These are phyloP conservation scores for Drosophila anomalipes DNA, from an alignment of 2,888 invertebrate genomes.

Conservation along the genomic window DNA sequence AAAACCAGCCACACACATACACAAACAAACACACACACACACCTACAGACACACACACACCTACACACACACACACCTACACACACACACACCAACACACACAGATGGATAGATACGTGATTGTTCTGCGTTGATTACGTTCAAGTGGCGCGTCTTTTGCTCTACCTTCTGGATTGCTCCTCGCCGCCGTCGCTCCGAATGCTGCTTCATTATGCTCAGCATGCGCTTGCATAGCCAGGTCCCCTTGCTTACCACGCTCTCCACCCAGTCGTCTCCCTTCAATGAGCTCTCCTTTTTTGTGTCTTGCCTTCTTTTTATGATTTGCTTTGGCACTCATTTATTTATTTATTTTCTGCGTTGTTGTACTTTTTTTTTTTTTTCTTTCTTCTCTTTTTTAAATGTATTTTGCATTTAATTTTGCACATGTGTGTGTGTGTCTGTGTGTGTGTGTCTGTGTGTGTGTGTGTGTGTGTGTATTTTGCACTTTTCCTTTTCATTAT, in stretches of 20 bases:
- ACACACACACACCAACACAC: background rate
- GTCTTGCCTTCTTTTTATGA: slow-evolving; percentile 48
- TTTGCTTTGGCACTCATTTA: slow-evolving; percentile 62
- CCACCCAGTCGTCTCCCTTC: background rate
- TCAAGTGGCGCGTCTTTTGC: slow-evolving; percentile 53
- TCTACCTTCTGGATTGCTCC: slow-evolving; percentile 14
- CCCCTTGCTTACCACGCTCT: background rate
- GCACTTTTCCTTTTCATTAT: slow-evolving; percentile 62
- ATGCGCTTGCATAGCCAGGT: slow-evolving; percentile 19
- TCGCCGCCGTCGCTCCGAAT: slow-evolving; percentile 4
- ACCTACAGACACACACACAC: slow-evolving; percentile 9
- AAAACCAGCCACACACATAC: slow-evolving; percentile 23
- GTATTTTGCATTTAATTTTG: slow-evolving; percentile 65
- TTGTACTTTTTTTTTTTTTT: slow-evolving; percentile 4
- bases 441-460: slow-evolving; percentile 11
- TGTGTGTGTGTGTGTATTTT: slow-evolving; percentile 37
- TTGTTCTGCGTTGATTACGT: slow-evolving; percentile 64
- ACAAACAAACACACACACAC: slow-evolving; percentile 2
- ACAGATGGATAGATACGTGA: slow-evolving; percentile 34
- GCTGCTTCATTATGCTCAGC: slow-evolving; percentile 58
- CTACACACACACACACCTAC: slow-evolving; percentile 3
- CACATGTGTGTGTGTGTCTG: slow-evolving; percentile 17
- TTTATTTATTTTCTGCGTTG: slow-evolving; percentile 45
- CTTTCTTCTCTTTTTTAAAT: slow-evolving; percentile 37
- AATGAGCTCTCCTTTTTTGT: background rate